Conservation (phyloP, 2,113 vertebrate species). For the Ammodytes dubius region DNA sequence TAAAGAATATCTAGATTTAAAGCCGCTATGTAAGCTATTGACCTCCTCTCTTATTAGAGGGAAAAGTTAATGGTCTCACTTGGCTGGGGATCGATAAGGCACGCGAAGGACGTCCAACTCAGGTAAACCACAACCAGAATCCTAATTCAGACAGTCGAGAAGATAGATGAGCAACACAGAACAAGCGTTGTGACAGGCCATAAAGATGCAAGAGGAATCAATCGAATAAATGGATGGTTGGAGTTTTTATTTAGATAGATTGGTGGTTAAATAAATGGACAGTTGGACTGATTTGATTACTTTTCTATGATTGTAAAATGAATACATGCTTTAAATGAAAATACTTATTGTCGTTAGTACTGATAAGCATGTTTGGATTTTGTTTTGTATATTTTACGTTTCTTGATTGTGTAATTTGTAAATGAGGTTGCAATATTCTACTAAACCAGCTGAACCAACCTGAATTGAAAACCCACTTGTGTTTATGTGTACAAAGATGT, state of each 20-base stretch:
- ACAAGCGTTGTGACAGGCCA: slow-evolving; percentile 11
- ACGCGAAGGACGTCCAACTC: slow-evolving; percentile 60
- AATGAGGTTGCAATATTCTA: not conserved
- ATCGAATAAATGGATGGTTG: slow-evolving; percentile 31
- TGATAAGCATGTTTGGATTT: not conserved
- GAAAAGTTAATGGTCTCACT: slow-evolving; percentile 66
- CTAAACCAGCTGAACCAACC: not conserved
- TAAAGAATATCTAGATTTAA: slow-evolving; percentile 23
- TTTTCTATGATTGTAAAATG: slow-evolving; percentile 10
- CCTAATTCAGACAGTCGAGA: slow-evolving; percentile 35
- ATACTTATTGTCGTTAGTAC: not conserved
- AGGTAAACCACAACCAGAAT: slow-evolving; percentile 57
- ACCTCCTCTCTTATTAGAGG: slow-evolving; percentile 48
- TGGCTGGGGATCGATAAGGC: slow-evolving; percentile 62
- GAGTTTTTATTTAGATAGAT: not conserved
- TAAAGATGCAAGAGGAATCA: slow-evolving; percentile 20
- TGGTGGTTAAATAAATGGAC: slow-evolving; percentile 4
- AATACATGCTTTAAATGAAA: not conserved
- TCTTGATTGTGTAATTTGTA: not conserved
- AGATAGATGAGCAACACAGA: not conserved
- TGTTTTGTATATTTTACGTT: not conserved
- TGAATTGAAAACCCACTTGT: not conserved
- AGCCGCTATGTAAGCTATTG: slow-evolving; percentile 22
- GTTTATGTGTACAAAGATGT: not conserved
- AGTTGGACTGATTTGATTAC: slow-evolving; percentile 23